Evolutionary conservation across 2,888 invertebrate genomes (phyloP).

Genomic region (Uloborus plumipes): DNA sequence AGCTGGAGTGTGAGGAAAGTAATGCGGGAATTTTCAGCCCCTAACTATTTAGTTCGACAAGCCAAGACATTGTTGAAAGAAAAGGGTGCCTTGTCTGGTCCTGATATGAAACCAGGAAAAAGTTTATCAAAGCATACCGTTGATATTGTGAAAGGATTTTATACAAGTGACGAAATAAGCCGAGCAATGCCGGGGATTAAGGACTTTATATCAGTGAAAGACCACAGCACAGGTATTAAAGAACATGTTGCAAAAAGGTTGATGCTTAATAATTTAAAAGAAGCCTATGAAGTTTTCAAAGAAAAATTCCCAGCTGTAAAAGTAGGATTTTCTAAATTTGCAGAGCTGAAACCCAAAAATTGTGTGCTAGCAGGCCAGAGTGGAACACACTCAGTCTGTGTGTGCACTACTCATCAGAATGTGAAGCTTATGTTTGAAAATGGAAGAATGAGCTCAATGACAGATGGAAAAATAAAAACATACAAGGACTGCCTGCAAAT

Average conservation of each 20-base stretch:
- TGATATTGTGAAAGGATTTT: no score
- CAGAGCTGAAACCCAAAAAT: constrained; percentile 8
- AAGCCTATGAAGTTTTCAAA: constrained; percentile 19
- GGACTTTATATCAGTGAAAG: constrained; percentile 9
- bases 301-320: constrained; percentile 12
- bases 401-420: constrained; percentile 21
- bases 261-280: constrained; percentile 13
- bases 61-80: no score
- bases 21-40: not conserved
- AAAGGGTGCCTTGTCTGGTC: no score
- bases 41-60: not conserved
- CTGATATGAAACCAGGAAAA: no score
- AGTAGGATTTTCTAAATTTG: constrained; percentile 35
- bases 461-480: constrained; percentile 4
- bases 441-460: not conserved
- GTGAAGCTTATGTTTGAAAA: constrained; percentile 6
- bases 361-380: constrained; percentile 19
- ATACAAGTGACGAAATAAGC: not conserved
- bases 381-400: constrained; percentile 28
- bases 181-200: not conserved
- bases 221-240: not conserved
- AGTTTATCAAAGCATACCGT: no score
- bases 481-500: not conserved
- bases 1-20: constrained; percentile 2
- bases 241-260: constrained; percentile 25